Evolutionary conservation across 1,140 invertebrate species (phyloP).

Genomic region (Dolichoris vasculosae): DNA sequence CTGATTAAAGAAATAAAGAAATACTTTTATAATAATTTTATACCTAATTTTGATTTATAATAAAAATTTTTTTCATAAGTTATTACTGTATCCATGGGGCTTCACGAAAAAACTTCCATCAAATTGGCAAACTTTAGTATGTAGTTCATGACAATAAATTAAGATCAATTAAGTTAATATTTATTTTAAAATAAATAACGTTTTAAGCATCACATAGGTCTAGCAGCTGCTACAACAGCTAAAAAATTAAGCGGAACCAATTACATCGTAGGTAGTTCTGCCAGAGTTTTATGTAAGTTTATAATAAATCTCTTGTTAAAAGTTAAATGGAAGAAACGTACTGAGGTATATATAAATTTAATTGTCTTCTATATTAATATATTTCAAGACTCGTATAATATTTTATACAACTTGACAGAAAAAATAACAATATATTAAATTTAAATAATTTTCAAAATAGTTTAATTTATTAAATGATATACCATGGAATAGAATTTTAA

Average conservation of each 20-base stretch:
- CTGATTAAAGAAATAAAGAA: no score
- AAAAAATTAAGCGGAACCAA: constrained; percentile 62
- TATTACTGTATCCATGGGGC: constrained; percentile 84
- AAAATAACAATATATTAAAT: no score
- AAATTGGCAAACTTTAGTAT: constrained; percentile 72
- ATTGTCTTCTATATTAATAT: no score
- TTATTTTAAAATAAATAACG: constrained; percentile 4
- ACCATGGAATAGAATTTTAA: neutral
- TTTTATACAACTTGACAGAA: no score
- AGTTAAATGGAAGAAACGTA: neutral
- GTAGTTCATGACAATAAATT: constrained; percentile 44
- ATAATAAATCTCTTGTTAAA: neutral
- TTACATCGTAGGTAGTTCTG: constrained; percentile 79
- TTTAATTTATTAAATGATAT: neutral
- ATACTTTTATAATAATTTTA: neutral
- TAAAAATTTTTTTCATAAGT: constrained; percentile 57
- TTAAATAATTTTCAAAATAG: no score
- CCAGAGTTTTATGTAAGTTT: constrained; percentile 75
- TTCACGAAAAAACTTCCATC: constrained; percentile 74
- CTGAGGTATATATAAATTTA: neutral
- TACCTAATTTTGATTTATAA: neutral
- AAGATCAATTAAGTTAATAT: neutral
- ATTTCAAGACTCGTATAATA: no score
- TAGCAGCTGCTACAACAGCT: constrained; percentile 68
- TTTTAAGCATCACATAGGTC: constrained; percentile 59